Base-by-base conservation (phyloP, 2,888 invertebrate species). In the Diplolepis rosae region DNA sequence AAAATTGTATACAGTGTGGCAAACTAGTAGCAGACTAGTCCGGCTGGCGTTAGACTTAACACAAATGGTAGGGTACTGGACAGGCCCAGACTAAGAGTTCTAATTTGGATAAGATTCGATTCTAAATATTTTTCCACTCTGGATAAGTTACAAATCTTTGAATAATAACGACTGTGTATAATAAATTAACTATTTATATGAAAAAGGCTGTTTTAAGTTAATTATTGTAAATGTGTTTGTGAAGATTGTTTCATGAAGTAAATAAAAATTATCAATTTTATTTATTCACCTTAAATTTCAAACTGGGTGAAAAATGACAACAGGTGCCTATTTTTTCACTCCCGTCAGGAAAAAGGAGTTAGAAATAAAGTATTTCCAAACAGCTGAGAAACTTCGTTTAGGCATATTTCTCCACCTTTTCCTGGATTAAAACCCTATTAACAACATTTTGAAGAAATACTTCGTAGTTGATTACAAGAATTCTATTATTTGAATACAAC, bases 121-220 rank as follows among this genome's bases (percentile, higher is more conserved):
- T 50, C 11, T 13, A 24, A 2, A 0, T 24, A 7, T 2, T 39
- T 42, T 13, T 50, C 51, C 11, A 50, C 11, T 1, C 4, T 4
- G n/a, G 7, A 70, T 30, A 45, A 18, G 30, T 42, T 15, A 68
- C 13, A 9, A 28, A 24, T 42, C 48, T 35, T 28, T 24, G 9
- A 24, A 52, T 22, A 35, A 69, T 35, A 51, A 22, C 39, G 32
- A 28, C 51, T 39, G 15, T 9, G 15, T 48, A 27, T n/a, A 35
- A 39, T 6, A 50, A 56, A 54, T 28, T 52, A 32, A 45, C 3
- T 11, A 22, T 11, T 27, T 32, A 42, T 68, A 28, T 24, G 50
- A 67, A 52, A 39, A 50, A 13, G 52, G 18, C 56, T 68, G 27
- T 68, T 42, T 30, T 52, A 39, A n/a, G 18, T 67, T 67, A 9